These are phyloP conservation scores for Scaeva pyrastri DNA, from an alignment of 2,888 invertebrate species.

Conservation along the genomic window DNA sequence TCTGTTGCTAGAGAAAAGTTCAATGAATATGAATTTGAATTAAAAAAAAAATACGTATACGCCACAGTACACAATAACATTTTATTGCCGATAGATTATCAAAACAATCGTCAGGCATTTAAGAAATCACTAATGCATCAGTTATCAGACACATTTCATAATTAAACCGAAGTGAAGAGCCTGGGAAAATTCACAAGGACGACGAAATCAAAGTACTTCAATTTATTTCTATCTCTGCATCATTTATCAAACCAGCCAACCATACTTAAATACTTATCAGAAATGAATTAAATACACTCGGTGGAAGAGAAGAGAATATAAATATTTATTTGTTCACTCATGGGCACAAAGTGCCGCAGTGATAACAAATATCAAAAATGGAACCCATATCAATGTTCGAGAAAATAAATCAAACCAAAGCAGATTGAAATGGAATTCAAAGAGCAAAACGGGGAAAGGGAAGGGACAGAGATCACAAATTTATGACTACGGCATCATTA, in stretches of 20 bases:
- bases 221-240: conserved; percentile 1
- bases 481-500: conserved; percentile 55
- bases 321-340: conserved; percentile 40
- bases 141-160: not conserved
- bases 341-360: conserved; percentile 1
- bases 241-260: conserved; percentile 23
- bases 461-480: conserved; percentile 24
- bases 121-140: not conserved
- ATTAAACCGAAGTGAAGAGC: not conserved
- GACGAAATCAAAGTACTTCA: conserved; percentile 14
- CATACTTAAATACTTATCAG: conserved; percentile 4
- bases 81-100: not conserved
- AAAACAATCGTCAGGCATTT: not conserved
- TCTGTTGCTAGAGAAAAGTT: not conserved
- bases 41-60: conserved; percentile 16
- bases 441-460: conserved; percentile 5
- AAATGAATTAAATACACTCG: conserved; percentile 28
- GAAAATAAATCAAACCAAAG: conserved; percentile 55
- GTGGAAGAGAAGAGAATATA: not conserved
- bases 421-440: conserved; percentile 48
- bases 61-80: not conserved
- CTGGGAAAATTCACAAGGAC: conserved; percentile 3
- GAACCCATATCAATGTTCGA: conserved; percentile 40
- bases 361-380: conserved; percentile 28
- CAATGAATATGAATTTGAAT: not conserved